Percentiles rank a stretch among this genome's conserved stretches.
phyloP scores from a whole-genome alignment of 2,113 vertebrate genomes.

The Tetrax tetrax region DNA sequence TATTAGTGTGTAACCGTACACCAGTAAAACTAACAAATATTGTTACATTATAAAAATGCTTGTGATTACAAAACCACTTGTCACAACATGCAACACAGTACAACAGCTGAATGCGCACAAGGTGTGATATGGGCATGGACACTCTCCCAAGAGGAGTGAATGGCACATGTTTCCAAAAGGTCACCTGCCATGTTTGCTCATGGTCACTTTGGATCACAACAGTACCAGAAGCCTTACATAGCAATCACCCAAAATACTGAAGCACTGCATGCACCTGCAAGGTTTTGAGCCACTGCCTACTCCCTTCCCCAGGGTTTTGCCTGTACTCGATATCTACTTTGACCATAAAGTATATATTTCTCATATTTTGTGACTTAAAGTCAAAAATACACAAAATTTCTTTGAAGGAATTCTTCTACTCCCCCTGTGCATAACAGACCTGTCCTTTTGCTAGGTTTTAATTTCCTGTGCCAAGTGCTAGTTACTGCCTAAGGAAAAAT shows the following conservation, averaged over 20 bases:
- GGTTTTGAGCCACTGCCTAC: not conserved
- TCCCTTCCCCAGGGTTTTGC: not conserved
- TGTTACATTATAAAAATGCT: not conserved
- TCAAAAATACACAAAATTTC: not conserved
- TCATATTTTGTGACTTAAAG: not conserved
- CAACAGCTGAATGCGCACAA: accelerated
- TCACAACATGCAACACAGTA: not conserved
- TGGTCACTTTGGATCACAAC: not conserved
- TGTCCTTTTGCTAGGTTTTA: not conserved
- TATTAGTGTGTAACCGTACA: not conserved
- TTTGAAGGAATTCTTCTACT: not conserved
- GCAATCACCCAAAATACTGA: not conserved
- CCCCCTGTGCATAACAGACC: not conserved
- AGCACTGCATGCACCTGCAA: not conserved
- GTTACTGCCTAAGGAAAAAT: not conserved
- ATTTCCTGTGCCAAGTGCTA: not conserved
- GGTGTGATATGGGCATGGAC: accelerated
- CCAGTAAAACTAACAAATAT: not conserved
- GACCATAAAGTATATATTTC: accelerated
- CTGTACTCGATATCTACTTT: not conserved
- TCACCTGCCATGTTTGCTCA: not conserved
- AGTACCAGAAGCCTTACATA: not conserved
- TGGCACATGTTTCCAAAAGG: accelerated
- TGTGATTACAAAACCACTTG: not conserved
- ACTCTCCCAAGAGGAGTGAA: not conserved